These are phyloP conservation scores for Phlogophora meticulosa DNA, from an alignment of 2,888 invertebrate genomes.

Conservation along the genomic window DNA sequence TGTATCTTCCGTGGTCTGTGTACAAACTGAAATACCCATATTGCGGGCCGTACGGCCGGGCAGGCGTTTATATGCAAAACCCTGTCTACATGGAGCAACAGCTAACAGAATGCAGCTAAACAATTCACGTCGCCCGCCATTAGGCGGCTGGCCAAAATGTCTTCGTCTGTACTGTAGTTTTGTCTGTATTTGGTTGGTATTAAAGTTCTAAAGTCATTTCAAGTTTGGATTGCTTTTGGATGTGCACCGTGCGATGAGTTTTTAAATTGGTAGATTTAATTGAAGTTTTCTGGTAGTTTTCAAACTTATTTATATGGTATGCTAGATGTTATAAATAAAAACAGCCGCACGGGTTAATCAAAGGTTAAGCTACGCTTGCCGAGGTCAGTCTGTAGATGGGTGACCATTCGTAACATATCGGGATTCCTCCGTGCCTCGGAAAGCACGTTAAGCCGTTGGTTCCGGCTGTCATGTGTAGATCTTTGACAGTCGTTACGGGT, in stretches of 20 bases:
- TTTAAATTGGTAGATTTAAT: slow-evolving; percentile 38
- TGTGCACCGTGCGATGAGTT: slow-evolving; percentile 21
- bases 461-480: too few species aligned
- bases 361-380: too few species aligned
- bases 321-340: background rate
- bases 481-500: too few species aligned
- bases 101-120: slow-evolving; percentile 65
- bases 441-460: too few species aligned
- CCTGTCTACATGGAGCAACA: slow-evolving; percentile 55
- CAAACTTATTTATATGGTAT: slow-evolving; percentile 4
- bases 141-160: slow-evolving; percentile 80
- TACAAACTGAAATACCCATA: slow-evolving; percentile 52
- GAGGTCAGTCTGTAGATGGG: too few species aligned
- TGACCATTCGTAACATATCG: too few species aligned
- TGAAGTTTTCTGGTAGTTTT: slow-evolving; percentile 24
- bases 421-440: too few species aligned
- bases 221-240: slow-evolving; percentile 51
- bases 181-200: slow-evolving; percentile 53
- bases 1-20: slow-evolving; percentile 19
- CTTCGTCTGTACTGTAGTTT: slow-evolving; percentile 71
- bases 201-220: slow-evolving; percentile 57
- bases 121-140: slow-evolving; percentile 73
- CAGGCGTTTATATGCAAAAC: slow-evolving; percentile 64
- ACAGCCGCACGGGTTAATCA: too few species aligned
- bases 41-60: slow-evolving; percentile 32